phyloP scores from a whole-genome alignment of 2,888 invertebrate genomes.

The Tetranychus piercei region DNA sequence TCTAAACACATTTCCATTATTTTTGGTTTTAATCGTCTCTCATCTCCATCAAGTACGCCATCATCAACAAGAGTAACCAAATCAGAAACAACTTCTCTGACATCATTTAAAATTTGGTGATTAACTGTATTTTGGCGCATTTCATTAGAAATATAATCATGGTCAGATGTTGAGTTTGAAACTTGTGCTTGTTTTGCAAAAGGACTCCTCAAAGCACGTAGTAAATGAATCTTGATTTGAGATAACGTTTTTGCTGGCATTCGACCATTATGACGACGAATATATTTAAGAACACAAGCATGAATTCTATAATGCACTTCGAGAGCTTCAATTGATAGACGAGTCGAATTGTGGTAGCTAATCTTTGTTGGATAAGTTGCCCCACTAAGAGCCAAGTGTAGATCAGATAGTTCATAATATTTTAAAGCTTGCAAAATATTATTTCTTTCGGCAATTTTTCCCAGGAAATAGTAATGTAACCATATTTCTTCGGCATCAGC shows the following conservation, averaged over 20 bases:
- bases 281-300: slow-evolving; percentile 66
- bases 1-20: slow-evolving; percentile 50
- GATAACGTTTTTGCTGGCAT: slow-evolving; percentile 11
- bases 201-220: slow-evolving; percentile 16
- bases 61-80: slow-evolving; percentile 13
- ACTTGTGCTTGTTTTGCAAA: slow-evolving; percentile 13
- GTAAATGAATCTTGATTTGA: slow-evolving; percentile 15
- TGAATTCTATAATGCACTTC: slow-evolving; percentile 58
- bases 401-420: slow-evolving; percentile 58
- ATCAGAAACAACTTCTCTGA: slow-evolving; percentile 15
- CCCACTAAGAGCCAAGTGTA: slow-evolving; percentile 54
- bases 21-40: slow-evolving; percentile 20
- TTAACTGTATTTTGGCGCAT: neutral
- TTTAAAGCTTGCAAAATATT: slow-evolving; percentile 39
- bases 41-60: slow-evolving; percentile 7
- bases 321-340: slow-evolving; percentile 65
- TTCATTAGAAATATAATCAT: slow-evolving; percentile 1
- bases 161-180: slow-evolving; percentile 4
- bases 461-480: slow-evolving; percentile 86
- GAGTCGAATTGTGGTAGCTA: slow-evolving; percentile 60
- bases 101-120: neutral
- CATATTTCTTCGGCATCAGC: slow-evolving; percentile 58
- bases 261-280: slow-evolving; percentile 32
- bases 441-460: slow-evolving; percentile 70
- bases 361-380: slow-evolving; percentile 72